Evolutionary conservation across 2,797 vertebrate genomes (phyloP), one percentile per base, ranked within the genome.

Genomic region (Anabacerthia variegaticeps): DNA sequence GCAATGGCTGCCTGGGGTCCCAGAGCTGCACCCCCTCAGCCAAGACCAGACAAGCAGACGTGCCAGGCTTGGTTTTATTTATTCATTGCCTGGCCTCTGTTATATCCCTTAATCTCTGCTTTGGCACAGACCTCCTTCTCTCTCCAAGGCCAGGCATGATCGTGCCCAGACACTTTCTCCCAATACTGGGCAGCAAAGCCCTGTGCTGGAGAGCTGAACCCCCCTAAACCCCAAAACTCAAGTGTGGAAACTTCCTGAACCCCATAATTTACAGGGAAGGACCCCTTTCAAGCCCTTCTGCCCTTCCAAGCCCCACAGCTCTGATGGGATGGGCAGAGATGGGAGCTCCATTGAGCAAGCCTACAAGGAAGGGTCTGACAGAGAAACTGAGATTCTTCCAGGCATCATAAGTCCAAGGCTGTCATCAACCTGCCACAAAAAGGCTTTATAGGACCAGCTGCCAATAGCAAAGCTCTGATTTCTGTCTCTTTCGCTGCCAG

Each of bases 271-370:
- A 9, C 4, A 5, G 8, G 3, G 13, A 9, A 26, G 9, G 11
- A 5, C 4, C 9, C 51, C 49, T 9, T 30, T 3, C 0, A 5
- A 59, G 15, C 14, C 37, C 36, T 39, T 2, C 1, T 32, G 36
- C 24, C 26, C 36, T n/a, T 48, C 36, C 52, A 46, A 49, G n/a
- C 36, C 27, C 63, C 10, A 2, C 34, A 32, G 34, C 0, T 1
- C 21, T 0, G 0, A 10, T 14, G 32, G 36, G 36, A 22, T 20
- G 54, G 65, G n/a, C 34, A 85, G 48, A 46, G 66, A 9, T 6
- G 28, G 56, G 24, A 62, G 12, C 27, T 66, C 20, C 39, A 21
- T 9, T 3, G 7, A 66, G 34, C 24, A 34, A 74, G 30, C 67
- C 61, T 36, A 43, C n/a, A 71, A 21, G 43, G 43, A 78, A 87